Evolutionary conservation across 2,888 invertebrate genomes (phyloP).

Genomic region (Ceratothoa steindachneri): DNA sequence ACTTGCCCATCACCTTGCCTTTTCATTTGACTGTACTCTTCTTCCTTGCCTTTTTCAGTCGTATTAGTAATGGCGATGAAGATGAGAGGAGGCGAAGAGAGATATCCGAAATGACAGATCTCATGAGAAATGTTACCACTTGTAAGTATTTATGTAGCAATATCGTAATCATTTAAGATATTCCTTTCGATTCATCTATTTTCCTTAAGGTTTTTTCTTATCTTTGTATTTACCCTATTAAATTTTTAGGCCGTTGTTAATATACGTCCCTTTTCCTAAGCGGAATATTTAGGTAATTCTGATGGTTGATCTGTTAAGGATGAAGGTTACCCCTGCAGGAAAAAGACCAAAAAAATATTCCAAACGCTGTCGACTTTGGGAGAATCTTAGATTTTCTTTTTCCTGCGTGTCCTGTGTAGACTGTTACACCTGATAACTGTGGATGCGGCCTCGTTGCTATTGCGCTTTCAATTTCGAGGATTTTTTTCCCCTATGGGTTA

Average conservation of each 20-base stretch:
- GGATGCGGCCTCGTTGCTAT: too few relatives aligned
- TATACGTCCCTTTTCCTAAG: neutral
- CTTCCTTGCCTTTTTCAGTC: slow-evolving; percentile 6
- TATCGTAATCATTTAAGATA: neutral
- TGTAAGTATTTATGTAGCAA: slow-evolving; percentile 56
- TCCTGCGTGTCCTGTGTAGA: too few relatives aligned
- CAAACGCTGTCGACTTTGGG: too few relatives aligned
- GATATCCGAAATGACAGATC: slow-evolving; percentile 65
- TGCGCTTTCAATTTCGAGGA: too few relatives aligned
- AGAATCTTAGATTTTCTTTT: too few relatives aligned
- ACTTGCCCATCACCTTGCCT: too few relatives aligned
- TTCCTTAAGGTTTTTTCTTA: neutral
- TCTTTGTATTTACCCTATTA: neutral
- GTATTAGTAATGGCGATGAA: slow-evolving; percentile 39
- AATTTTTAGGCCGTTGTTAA: neutral
- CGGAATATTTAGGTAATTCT: neutral
- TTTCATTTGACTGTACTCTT: too few relatives aligned
- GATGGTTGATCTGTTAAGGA: too few relatives aligned
- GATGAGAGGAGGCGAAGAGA: slow-evolving; percentile 55
- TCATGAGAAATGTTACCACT: slow-evolving; percentile 63
- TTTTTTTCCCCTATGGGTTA: too few relatives aligned
- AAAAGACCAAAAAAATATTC: too few relatives aligned
- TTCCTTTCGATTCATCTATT: neutral
- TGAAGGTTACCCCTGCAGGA: too few relatives aligned
- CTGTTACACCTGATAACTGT: too few relatives aligned